phyloP scores from a whole-genome alignment of 2,888 invertebrate species.

The Hedya salicella region DNA sequence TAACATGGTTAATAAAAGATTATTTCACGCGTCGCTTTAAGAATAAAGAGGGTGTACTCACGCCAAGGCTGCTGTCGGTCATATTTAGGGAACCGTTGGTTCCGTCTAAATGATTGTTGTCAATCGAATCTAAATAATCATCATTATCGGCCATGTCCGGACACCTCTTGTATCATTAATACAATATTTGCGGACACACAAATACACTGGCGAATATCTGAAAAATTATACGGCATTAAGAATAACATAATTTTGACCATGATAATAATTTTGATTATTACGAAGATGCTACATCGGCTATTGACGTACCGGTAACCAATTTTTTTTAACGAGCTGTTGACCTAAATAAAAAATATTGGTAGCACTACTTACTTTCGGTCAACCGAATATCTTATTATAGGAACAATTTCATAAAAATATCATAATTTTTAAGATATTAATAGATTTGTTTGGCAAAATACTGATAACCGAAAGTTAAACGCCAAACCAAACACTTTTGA shows the following conservation, averaged over 20 bases:
- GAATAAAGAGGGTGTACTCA: slow-evolving; percentile 57
- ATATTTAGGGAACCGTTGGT: slow-evolving; percentile 85
- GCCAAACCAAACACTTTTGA: slow-evolving; percentile 57
- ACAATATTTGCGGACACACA: slow-evolving; percentile 53
- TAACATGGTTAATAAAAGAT: not conserved
- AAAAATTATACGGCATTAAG: slow-evolving; percentile 50
- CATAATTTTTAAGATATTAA: slow-evolving; percentile 65
- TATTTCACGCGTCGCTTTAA: not conserved
- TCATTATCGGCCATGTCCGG: slow-evolving; percentile 82
- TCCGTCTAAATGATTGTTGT: slow-evolving; percentile 85
- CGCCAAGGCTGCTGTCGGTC: slow-evolving; percentile 80
- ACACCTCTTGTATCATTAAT: slow-evolving; percentile 63
- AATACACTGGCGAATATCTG: slow-evolving; percentile 60
- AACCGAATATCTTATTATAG: slow-evolving; percentile 53
- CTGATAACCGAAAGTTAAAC: slow-evolving; percentile 49
- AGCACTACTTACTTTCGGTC: slow-evolving; percentile 52
- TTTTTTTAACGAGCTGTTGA: slow-evolving; percentile 62
- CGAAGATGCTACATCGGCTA: slow-evolving; percentile 53
- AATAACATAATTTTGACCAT: slow-evolving; percentile 45
- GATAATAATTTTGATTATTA: slow-evolving; percentile 54
- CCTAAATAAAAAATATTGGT: slow-evolving; percentile 72
- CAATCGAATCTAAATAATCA: slow-evolving; percentile 81
- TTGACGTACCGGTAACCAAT: slow-evolving; percentile 84
- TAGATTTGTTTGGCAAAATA: slow-evolving; percentile 65
- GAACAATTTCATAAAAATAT: slow-evolving; percentile 57